phyloP scores from a whole-genome alignment of 2,797 vertebrate genomes.

The Mastacembelus armatus region DNA sequence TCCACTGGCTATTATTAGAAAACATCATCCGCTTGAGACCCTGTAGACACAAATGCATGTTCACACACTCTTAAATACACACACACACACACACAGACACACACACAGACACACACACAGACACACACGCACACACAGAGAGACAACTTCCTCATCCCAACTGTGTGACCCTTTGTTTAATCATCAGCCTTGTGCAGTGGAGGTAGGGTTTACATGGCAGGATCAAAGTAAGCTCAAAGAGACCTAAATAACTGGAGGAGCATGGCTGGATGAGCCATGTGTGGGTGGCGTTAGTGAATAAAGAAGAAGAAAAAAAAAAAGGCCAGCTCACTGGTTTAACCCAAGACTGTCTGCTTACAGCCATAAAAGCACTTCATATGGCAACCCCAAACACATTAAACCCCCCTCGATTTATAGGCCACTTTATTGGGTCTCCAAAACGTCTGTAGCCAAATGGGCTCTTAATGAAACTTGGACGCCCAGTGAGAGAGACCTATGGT shows the following conservation, averaged over 20 bases:
- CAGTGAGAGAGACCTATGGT: conserved; percentile 4
- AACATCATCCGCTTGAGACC: conserved; percentile 18
- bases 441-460: conserved; percentile 57
- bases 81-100: conserved; percentile 5
- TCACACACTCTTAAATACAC: neutral
- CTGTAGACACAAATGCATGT: neutral
- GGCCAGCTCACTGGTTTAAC: conserved; percentile 31
- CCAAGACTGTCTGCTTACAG: conserved; percentile 39
- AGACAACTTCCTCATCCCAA: conserved; percentile 49
- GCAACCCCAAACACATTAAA: conserved; percentile 54
- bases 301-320: neutral
- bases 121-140: neutral
- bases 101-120: conserved; percentile 4
- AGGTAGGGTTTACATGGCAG: conserved; percentile 21
- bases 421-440: conserved; percentile 60
- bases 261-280: conserved; percentile 50
- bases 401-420: conserved; percentile 58
- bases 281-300: too few relatives aligned
- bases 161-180: conserved; percentile 59
- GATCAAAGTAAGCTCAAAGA: conserved; percentile 63
- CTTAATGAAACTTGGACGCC: conserved; percentile 54
- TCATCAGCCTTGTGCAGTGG: conserved; percentile 40
- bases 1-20: conserved; percentile 44
- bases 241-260: conserved; percentile 51
- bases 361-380: conserved; percentile 61